phyloP scores from a whole-genome alignment of 2,888 invertebrate genomes.

The Girardia tigrina region DNA sequence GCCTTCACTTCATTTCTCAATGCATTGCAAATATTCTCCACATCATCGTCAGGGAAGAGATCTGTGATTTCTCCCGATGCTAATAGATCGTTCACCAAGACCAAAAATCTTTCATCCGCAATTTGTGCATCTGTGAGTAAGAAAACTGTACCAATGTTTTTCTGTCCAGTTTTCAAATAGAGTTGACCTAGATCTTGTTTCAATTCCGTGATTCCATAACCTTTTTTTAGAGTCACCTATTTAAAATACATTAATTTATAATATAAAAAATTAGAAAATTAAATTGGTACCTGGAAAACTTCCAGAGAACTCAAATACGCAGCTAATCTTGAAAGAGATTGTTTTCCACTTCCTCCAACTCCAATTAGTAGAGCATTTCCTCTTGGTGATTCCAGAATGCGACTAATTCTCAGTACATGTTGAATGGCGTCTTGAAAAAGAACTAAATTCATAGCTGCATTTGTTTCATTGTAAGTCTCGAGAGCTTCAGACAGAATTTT shows the following conservation, averaged over 20 bases:
- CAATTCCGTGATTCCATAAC: slow-evolving; percentile 70
- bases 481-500: slow-evolving; percentile 74
- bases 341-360: slow-evolving; percentile 84
- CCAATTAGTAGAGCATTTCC: slow-evolving; percentile 85
- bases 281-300: slow-evolving; percentile 61
- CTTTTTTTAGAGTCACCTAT: slow-evolving; percentile 68
- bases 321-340: slow-evolving; percentile 74
- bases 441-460: slow-evolving; percentile 90
- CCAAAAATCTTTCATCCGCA: slow-evolving; percentile 77
- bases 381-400: slow-evolving; percentile 80
- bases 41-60: slow-evolving; percentile 82
- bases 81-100: slow-evolving; percentile 81
- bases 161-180: slow-evolving; percentile 77
- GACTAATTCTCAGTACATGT: slow-evolving; percentile 76
- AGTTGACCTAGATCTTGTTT: slow-evolving; percentile 70
- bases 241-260: not conserved
- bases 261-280: not conserved
- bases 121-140: slow-evolving; percentile 84
- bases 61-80: slow-evolving; percentile 91
- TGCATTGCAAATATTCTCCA: slow-evolving; percentile 45
- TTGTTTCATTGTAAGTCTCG: slow-evolving; percentile 80
- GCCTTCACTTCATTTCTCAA: slow-evolving; percentile 30
- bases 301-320: slow-evolving; percentile 85
- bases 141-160: slow-evolving; percentile 83
- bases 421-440: slow-evolving; percentile 92